These are phyloP conservation scores for Drosophila lacicola DNA, from an alignment of 2,888 invertebrate species.

Conservation along the genomic window DNA sequence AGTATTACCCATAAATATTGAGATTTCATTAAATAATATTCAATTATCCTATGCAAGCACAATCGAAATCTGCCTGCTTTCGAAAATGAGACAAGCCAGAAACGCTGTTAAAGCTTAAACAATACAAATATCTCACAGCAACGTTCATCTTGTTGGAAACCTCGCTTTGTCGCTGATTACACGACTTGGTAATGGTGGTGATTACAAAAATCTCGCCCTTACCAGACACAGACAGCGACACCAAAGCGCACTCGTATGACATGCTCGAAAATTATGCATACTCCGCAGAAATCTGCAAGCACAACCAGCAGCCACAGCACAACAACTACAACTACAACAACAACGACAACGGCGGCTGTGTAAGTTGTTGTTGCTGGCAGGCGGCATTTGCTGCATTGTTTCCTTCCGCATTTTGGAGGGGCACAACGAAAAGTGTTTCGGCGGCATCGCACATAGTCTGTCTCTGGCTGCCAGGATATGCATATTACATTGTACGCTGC, in stretches of 20 bases:
- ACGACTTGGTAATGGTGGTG: slow-evolving; percentile 75
- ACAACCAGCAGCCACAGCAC: slow-evolving; percentile 20
- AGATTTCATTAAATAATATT: not conserved
- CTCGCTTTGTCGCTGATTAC: slow-evolving; percentile 73
- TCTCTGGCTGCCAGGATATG: slow-evolving; percentile 63
- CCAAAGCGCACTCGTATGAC: slow-evolving; percentile 64
- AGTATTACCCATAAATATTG: too few species aligned
- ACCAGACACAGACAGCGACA: slow-evolving; percentile 30
- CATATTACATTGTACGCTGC: slow-evolving; percentile 70
- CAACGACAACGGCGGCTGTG: slow-evolving; percentile 22
- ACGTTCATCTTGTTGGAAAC: slow-evolving; percentile 54
- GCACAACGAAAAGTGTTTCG: slow-evolving; percentile 61
- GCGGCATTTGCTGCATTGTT: slow-evolving; percentile 76
- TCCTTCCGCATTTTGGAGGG: slow-evolving; percentile 67
- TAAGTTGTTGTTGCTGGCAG: slow-evolving; percentile 37
- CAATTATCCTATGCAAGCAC: slow-evolving; percentile 3
- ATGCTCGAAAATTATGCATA: slow-evolving; percentile 75
- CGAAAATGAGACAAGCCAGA: not conserved
- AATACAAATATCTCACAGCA: slow-evolving; percentile 23
- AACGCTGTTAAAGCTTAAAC: slow-evolving; percentile 22
- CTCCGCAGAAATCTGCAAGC: slow-evolving; percentile 61
- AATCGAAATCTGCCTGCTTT: not conserved
- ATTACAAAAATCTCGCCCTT: slow-evolving; percentile 67
- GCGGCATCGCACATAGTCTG: slow-evolving; percentile 22
- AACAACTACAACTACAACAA: slow-evolving; percentile 25